A percentile compares a stretch with the other conserved stretches of the same genome.
phyloP scores from a whole-genome alignment of 2,113 vertebrate species.

The Periophthalmodon schlosseri region DNA sequence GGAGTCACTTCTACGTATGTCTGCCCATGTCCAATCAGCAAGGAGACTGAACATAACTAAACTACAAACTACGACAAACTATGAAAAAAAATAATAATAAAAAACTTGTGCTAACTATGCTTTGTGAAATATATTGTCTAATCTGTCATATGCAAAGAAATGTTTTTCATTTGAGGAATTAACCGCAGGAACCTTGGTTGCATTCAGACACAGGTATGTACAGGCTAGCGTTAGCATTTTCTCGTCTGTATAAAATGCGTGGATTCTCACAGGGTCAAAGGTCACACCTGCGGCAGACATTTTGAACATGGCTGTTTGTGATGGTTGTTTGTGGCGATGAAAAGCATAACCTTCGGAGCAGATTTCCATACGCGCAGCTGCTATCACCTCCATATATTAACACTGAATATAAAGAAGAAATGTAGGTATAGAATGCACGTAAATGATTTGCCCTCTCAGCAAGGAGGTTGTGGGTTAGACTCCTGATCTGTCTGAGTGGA shows the following conservation, averaged over 20 bases:
- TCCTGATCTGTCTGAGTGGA: too few species aligned
- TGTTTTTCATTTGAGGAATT: not conserved
- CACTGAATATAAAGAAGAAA: not conserved
- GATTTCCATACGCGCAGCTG: not conserved
- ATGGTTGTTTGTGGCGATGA: not conserved
- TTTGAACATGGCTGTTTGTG: not conserved
- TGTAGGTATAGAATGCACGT: not conserved
- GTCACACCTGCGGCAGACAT: not conserved
- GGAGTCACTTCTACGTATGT: too few species aligned
- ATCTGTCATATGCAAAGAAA: not conserved
- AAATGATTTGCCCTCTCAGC: too few species aligned
- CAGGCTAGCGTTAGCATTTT: not conserved
- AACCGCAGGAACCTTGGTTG: not conserved
- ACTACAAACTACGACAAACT: too few species aligned
- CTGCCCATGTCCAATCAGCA: too few species aligned
- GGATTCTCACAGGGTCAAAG: not conserved
- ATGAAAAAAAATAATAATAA: too few species aligned
- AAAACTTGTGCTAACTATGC: too few species aligned
- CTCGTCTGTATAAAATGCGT: not conserved
- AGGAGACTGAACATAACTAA: too few species aligned
- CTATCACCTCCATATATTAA: not conserved
- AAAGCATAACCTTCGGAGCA: not conserved
- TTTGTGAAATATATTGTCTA: too few species aligned
- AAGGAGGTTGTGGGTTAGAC: too few species aligned
- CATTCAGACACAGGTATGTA: not conserved